Percentiles rank a stretch among this genome's conserved stretches.
Conservation (phyloP, 92 coral and sea anemone genomes). For the Micromussa lordhowensis region DNA sequence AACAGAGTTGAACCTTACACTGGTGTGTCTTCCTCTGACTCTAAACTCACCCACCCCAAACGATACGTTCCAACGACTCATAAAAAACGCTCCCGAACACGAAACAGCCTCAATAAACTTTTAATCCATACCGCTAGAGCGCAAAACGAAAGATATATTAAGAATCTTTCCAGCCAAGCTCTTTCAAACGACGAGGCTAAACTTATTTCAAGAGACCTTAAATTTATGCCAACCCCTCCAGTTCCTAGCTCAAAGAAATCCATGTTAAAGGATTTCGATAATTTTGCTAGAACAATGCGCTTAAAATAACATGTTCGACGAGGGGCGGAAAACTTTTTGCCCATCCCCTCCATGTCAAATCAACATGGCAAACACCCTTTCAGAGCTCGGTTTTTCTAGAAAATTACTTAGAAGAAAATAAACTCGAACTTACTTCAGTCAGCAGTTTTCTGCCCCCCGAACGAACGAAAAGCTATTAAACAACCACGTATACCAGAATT, state of each 20-base stretch:
- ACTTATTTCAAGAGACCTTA: not conserved
- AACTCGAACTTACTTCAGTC: not conserved
- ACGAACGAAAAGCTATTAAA: not conserved
- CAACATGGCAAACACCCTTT: not conserved
- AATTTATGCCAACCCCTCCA: not conserved
- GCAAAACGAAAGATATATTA: not conserved
- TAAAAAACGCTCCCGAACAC: not conserved
- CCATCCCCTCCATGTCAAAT: no score
- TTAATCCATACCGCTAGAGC: not conserved
- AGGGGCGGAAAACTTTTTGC: not conserved
- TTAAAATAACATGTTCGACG: not conserved
- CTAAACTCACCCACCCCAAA: no score
- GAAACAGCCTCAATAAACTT: not conserved
- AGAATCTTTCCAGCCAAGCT: not conserved
- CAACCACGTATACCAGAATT: constrained; percentile 33
- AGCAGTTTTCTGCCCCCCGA: not conserved
- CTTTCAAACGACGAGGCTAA: not conserved
- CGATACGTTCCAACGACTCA: no score
- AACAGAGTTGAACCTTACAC: constrained; percentile 21
- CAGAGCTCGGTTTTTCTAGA: not conserved
- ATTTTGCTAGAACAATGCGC: constrained; percentile 3
- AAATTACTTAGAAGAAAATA: not conserved
- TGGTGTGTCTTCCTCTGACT: not conserved
- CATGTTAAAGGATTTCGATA: not conserved
- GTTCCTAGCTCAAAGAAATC: not conserved